Percentiles rank a stretch among this genome's conserved stretches.
These are phyloP conservation scores for Mus spicilegus DNA, from an alignment of 2,113 vertebrate genomes.

Conservation along the genomic window DNA sequence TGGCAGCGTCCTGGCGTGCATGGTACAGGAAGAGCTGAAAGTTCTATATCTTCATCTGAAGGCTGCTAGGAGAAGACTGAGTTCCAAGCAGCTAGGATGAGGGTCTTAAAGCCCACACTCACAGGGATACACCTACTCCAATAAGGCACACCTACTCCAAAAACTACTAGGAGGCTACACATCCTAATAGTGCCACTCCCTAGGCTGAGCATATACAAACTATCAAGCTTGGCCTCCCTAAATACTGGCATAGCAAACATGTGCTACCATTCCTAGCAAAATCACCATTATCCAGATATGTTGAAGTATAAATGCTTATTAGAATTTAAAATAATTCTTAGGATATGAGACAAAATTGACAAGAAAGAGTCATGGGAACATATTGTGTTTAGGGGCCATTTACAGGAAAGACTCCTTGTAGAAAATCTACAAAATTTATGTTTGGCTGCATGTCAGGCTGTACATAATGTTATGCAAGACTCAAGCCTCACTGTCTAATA, in stretches of 20 bases:
- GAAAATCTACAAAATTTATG: background rate
- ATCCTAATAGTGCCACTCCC: no score
- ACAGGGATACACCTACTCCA: no score
- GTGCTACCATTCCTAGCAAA: background rate
- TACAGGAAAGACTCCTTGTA: background rate
- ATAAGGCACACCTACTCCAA: no score
- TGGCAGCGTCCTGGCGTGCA: no score
- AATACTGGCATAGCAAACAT: background rate
- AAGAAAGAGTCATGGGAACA: background rate
- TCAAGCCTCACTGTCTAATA: background rate
- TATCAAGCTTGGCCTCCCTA: no score
- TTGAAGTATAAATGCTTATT: background rate
- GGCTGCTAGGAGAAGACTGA: no score
- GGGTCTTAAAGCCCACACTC: no score
- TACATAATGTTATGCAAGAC: background rate
- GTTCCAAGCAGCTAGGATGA: no score
- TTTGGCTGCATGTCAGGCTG: background rate
- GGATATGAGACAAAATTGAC: background rate
- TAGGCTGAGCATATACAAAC: no score
- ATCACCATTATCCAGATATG: background rate
- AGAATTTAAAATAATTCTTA: conserved; percentile 36
- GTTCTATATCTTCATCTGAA: no score
- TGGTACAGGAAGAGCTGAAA: no score
- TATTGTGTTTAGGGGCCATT: background rate
- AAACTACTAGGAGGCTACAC: no score